phyloP scores from a whole-genome alignment of 37 sponge, comb jelly and placozoan species.

The Aplysina aerophoba region DNA sequence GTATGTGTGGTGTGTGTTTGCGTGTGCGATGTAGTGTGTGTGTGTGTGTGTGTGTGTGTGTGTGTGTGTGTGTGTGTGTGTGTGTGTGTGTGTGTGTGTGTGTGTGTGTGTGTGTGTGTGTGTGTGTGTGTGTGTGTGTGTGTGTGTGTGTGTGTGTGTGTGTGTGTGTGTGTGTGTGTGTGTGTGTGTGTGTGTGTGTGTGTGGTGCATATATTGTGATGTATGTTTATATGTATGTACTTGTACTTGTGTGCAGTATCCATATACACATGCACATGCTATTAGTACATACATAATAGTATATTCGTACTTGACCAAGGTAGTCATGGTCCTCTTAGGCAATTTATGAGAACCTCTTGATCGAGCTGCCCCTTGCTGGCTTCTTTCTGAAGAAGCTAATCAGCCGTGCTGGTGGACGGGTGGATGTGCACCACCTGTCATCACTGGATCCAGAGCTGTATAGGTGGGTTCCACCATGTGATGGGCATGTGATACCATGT shows the following conservation, averaged over 20 bases:
- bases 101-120: too few relatives aligned
- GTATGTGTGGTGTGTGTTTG: slow-evolving; percentile 13
- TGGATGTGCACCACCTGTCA: slow-evolving; percentile 82
- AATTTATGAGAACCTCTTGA: slow-evolving; percentile 79
- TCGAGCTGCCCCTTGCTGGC: slow-evolving; percentile 89
- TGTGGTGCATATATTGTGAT: too few relatives aligned
- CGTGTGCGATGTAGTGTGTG: neutral
- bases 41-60: too few relatives aligned
- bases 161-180: too few relatives aligned
- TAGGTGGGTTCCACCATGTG: slow-evolving; percentile 41
- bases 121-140: too few relatives aligned
- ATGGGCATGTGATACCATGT: slow-evolving; percentile 5
- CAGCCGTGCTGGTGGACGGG: slow-evolving; percentile 52
- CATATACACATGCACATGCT: slow-evolving; percentile 4
- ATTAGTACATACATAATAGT: neutral
- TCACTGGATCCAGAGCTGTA: slow-evolving; percentile 91
- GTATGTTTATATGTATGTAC: too few relatives aligned
- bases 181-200: too few relatives aligned
- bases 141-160: too few relatives aligned
- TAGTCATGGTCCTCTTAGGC: slow-evolving; percentile 43
- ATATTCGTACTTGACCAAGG: too few relatives aligned
- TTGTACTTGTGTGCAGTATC: too few relatives aligned
- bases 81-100: too few relatives aligned
- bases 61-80: too few relatives aligned
- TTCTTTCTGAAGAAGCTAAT: slow-evolving; percentile 88